Conservation (phyloP, 2,113 vertebrate genomes). For the Menura novaehollandiae region DNA sequence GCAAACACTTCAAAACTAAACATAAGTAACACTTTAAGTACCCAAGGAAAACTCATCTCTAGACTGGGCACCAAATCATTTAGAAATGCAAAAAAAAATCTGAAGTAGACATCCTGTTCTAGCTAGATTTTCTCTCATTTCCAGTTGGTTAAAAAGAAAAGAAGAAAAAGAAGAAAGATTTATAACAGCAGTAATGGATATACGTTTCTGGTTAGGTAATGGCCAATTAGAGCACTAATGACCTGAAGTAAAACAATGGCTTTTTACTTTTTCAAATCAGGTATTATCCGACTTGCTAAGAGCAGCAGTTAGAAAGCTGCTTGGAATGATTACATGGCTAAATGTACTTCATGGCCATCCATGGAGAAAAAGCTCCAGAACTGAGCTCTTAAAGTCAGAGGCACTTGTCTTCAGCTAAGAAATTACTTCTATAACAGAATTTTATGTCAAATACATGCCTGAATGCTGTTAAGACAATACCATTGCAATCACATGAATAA, state of each 20-base stretch:
- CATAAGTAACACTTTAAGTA: background rate
- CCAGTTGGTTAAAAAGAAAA: background rate
- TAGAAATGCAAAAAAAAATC: background rate
- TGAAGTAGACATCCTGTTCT: background rate
- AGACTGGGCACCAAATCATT: background rate
- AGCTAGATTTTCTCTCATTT: background rate
- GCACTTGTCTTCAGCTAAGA: background rate
- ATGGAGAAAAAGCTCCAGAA: background rate
- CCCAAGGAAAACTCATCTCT: background rate
- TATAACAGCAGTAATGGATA: background rate
- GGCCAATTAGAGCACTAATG: slow-evolving; percentile 42
- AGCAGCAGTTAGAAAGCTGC: background rate
- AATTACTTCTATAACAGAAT: background rate
- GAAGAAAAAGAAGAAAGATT: background rate
- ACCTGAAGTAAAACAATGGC: background rate
- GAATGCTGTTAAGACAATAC: background rate
- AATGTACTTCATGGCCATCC: background rate
- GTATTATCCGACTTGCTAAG: slow-evolving; percentile 8
- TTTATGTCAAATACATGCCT: background rate
- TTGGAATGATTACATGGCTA: background rate
- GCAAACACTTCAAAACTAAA: background rate
- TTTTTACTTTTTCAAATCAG: slow-evolving; percentile 5
- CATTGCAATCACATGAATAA: background rate
- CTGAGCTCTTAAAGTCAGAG: background rate
- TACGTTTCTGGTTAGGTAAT: background rate